phyloP scores from a whole-genome alignment of 1,140 invertebrate genomes.

The Apocrypta bakeri region DNA sequence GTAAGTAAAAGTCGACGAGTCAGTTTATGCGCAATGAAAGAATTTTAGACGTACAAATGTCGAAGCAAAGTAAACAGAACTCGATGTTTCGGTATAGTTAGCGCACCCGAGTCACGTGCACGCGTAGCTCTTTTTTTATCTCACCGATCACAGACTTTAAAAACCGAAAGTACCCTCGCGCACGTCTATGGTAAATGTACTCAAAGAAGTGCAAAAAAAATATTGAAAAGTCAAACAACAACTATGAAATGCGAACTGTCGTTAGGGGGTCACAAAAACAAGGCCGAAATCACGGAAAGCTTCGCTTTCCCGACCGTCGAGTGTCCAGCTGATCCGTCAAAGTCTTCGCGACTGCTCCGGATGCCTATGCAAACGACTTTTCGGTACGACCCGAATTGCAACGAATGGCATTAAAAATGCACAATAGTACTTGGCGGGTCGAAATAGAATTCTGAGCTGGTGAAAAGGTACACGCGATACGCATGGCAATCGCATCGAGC shows the following conservation, averaged over 20 bases:
- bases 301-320: background rate
- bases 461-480: slow-evolving; percentile 48
- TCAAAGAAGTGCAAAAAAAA: background rate
- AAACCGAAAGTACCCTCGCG: background rate
- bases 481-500: slow-evolving; percentile 1
- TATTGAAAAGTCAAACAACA: background rate
- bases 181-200: background rate
- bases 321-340: background rate
- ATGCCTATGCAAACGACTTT: slow-evolving; percentile 59
- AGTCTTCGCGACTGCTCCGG: slow-evolving; percentile 47
- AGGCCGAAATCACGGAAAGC: background rate
- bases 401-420: slow-evolving; percentile 21
- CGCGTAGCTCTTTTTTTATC: background rate
- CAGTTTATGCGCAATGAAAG: background rate
- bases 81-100: background rate
- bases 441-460: slow-evolving; percentile 16
- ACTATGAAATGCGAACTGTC: background rate
- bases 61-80: background rate
- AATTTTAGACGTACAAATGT: background rate
- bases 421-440: slow-evolving; percentile 35
- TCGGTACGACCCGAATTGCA: slow-evolving; percentile 53
- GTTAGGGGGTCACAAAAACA: background rate
- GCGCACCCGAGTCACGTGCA: background rate
- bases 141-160: background rate
- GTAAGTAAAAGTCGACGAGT: background rate